Percentiles rank a stretch among this genome's conserved stretches.
Evolutionary conservation across 2,113 vertebrate species (phyloP).

Genomic region (Camelus dromedarius): DNA sequence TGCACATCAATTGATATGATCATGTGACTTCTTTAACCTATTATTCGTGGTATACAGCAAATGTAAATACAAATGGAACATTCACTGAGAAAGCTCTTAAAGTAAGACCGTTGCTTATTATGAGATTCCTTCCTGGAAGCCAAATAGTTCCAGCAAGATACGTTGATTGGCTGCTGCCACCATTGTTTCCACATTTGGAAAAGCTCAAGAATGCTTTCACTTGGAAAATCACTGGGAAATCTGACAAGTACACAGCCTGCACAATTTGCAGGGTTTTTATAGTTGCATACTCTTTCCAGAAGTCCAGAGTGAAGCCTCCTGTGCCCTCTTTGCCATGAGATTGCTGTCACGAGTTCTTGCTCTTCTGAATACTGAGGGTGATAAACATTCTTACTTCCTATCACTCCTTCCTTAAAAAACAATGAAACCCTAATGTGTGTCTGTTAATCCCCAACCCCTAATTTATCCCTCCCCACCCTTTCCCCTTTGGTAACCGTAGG

Average conservation of each 20-base stretch:
- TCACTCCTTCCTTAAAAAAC: neutral
- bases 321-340: neutral
- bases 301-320: neutral
- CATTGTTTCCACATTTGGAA: slow-evolving; percentile 28
- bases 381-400: neutral
- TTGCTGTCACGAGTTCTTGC: neutral
- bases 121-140: neutral
- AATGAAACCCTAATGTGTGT: neutral
- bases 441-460: too few species aligned
- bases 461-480: too few species aligned
- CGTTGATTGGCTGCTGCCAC: neutral
- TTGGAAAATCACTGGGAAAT: neutral
- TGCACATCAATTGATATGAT: neutral
- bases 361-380: neutral
- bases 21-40: neutral
- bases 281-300: neutral
- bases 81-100: neutral
- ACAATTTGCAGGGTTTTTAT: neutral
- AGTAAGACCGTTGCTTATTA: neutral
- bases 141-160: slow-evolving; percentile 13
- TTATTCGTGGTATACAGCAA: neutral
- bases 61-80: slow-evolving; percentile 17
- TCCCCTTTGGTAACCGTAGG: too few species aligned
- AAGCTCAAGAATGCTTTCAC: slow-evolving; percentile 34
- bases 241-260: neutral